phyloP scores from a whole-genome alignment of 1,140 invertebrate genomes.

The Calosoma granatense region DNA sequence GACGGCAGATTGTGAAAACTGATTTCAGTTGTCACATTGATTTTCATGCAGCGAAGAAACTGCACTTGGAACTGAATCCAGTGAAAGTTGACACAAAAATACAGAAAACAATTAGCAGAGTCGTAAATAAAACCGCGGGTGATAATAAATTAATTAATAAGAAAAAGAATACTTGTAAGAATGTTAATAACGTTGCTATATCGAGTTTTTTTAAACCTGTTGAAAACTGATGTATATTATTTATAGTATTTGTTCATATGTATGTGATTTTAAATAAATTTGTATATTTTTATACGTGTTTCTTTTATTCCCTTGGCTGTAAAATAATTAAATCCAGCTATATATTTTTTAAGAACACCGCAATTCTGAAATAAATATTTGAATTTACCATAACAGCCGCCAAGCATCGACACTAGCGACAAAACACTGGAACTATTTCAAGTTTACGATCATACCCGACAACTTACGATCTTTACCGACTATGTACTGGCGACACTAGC shows the following conservation, averaged over 20 bases:
- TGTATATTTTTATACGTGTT: background rate
- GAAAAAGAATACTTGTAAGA: background rate
- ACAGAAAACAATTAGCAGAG: too few species aligned
- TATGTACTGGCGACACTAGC: too few species aligned
- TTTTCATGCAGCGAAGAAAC: conserved; percentile 57
- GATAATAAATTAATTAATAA: too few species aligned
- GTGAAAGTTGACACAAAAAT: background rate
- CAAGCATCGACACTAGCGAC: too few species aligned
- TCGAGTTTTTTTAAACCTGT: background rate
- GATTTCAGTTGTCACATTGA: conserved; percentile 55
- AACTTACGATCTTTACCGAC: too few species aligned
- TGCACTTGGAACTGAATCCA: conserved; percentile 42
- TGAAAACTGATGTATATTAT: background rate
- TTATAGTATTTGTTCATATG: background rate
- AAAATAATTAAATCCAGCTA: too few species aligned
- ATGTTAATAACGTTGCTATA: background rate
- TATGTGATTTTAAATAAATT: background rate
- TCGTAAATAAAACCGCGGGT: too few species aligned
- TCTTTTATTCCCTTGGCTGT: background rate
- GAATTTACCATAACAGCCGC: too few species aligned
- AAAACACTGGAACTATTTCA: too few species aligned
- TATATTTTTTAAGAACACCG: too few species aligned
- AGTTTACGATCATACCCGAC: too few species aligned
- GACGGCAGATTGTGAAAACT: conserved; percentile 42
- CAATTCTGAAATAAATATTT: too few species aligned